A percentile compares a stretch with the other conserved stretches of the same genome.
Evolutionary conservation across 2,113 vertebrate genomes (phyloP).

Genomic region (Dascyllus trimaculatus): DNA sequence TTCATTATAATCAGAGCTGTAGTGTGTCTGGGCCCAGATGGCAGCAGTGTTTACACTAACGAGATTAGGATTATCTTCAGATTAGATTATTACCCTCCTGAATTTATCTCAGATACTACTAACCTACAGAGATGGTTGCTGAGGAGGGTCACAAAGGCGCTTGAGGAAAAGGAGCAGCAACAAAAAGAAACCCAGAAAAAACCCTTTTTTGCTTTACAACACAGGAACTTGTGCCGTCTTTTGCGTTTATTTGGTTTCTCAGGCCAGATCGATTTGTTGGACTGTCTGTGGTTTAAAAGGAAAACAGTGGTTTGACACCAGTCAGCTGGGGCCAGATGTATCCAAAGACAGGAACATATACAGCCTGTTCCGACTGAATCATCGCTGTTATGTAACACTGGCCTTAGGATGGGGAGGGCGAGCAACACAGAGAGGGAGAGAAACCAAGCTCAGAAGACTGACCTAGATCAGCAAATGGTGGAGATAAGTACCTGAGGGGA

Average conservation of each 20-base stretch:
- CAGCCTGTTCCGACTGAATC: conserved; percentile 71
- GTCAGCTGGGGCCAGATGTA: conserved; percentile 66
- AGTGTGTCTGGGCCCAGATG: conserved; percentile 77
- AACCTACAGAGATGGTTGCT: background rate
- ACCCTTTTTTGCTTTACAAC: background rate
- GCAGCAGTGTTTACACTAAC: conserved; percentile 75
- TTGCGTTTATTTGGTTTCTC: conserved; percentile 37
- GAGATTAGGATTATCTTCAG: conserved; percentile 80
- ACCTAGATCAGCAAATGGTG: conserved; percentile 73
- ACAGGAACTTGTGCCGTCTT: background rate
- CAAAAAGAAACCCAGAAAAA: background rate
- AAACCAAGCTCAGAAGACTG: conserved; percentile 61
- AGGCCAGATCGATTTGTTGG: conserved; percentile 7
- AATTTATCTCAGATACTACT: conserved; percentile 41
- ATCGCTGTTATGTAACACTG: conserved; percentile 74
- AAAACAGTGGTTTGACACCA: conserved; percentile 48
- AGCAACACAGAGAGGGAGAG: conserved; percentile 45
- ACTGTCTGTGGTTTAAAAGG: conserved; percentile 18
- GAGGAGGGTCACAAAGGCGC: background rate
- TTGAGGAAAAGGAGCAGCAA: background rate
- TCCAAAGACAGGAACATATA: conserved; percentile 50
- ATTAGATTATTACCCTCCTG: conserved; percentile 67
- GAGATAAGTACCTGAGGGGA: conserved; percentile 65
- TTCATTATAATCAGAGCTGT: conserved; percentile 68
- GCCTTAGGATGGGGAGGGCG: conserved; percentile 53